phyloP scores from a whole-genome alignment of 2,797 vertebrate species.

The Bradypodion ventrale region DNA sequence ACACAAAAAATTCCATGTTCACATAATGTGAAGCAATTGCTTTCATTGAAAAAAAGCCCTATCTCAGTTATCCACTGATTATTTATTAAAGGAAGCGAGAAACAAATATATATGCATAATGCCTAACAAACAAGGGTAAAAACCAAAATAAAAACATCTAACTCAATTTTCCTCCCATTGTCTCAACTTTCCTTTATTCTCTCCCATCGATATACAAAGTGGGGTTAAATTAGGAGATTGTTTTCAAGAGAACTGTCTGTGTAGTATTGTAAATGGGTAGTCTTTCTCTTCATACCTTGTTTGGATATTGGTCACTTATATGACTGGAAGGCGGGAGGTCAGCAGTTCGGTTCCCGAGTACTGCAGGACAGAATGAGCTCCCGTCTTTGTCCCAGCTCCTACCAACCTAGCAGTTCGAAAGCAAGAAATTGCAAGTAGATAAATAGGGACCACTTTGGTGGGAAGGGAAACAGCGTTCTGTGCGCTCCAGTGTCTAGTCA shows the following conservation, averaged over 20 bases:
- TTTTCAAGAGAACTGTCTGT: conserved; percentile 35
- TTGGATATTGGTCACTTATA: neutral
- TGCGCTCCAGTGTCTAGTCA: too few relatives aligned
- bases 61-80: conserved; percentile 25
- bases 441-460: too few relatives aligned
- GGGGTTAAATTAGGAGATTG: conserved; percentile 23
- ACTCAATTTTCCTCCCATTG: neutral
- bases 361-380: too few relatives aligned
- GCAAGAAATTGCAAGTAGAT: too few relatives aligned
- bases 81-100: conserved; percentile 32
- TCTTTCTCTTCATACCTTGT: neutral
- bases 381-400: too few relatives aligned
- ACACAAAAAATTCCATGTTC: neutral
- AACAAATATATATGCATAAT: conserved; percentile 5
- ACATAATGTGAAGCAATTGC: neutral
- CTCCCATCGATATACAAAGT: conserved; percentile 10
- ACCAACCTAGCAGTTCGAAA: too few relatives aligned
- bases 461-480: too few relatives aligned
- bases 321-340: too few relatives aligned
- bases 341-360: too few relatives aligned
- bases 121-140: conserved; percentile 18
- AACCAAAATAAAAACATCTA: neutral
- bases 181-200: conserved; percentile 10
- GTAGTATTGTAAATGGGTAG: conserved; percentile 30
- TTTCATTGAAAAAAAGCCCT: neutral